Base-by-base conservation (phyloP, 1,140 invertebrate genomes). In the Ceratosolen fusciceps region DNA sequence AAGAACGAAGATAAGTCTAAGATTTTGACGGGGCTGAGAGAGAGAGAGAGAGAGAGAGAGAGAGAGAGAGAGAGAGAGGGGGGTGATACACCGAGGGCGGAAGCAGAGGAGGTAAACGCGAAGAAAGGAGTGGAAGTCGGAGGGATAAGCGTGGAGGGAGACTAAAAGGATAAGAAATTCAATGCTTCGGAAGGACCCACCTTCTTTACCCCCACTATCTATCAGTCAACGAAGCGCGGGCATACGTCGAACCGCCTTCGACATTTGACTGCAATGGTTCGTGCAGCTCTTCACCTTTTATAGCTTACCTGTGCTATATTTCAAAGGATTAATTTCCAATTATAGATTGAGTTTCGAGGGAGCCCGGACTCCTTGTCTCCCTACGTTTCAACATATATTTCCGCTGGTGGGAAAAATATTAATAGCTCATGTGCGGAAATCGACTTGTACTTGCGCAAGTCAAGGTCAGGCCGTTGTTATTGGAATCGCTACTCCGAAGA, bases 121-220 rank as follows among this genome's bases (percentile, higher is more conserved):
- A 68, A 78, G 60, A 81, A 62, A 68, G 34, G 76, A n/a, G 72
- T 34, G 34, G 75, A 74, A 81, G 56, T 80, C 77, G 74, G 82
- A 79, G 77, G 43, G 70, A 77, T 54, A 80, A 65, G 77, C 39
- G 74, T 62, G 39, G 65, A 58, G 73, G 67, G 34, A 62, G 21
- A 49, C 19, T 34, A 80, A 85, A 83, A 84, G 82, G 84, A 84
- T 86, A 82, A 79, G 60, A 56, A 81, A 80, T 80, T 83, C 81
- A 74, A 79, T 83, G 74, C 71, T 37, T n/a, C 34, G 39, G 68
- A 60, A 74, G 70, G 80, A 72, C 79, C 81, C 80, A 84, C 83
- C 83, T 83, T 79, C 80, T 76, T 70, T 82, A 52, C 77, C 74
- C 82, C 83, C 86, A 83, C 83, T 81, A 85, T 83, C 85, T 83